Percentiles rank a stretch among this genome's conserved stretches.
These are phyloP conservation scores for Paracentrotus lividus DNA, from an alignment of 53 echinoderm and acorn worm genomes.

Conservation along the genomic window DNA sequence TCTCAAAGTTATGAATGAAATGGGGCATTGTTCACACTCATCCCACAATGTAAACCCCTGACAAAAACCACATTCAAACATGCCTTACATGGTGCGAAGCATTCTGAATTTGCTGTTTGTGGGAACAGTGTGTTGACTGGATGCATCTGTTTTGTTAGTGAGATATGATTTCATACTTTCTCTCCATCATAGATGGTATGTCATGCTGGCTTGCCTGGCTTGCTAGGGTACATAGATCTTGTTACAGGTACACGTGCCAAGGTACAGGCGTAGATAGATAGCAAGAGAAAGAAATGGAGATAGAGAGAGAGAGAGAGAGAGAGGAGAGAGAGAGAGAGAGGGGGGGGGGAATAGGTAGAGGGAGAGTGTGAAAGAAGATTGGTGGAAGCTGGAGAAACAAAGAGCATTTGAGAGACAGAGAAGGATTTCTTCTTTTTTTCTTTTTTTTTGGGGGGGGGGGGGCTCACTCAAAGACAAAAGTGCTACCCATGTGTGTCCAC, in stretches of 20 bases:
- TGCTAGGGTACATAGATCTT: slow-evolving; percentile 31
- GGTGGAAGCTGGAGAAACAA: background rate
- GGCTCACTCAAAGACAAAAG: no score
- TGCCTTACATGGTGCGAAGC: background rate
- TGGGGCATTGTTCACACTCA: background rate
- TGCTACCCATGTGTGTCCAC: no score
- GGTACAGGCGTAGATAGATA: background rate
- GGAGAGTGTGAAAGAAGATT: background rate
- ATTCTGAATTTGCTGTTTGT: background rate
- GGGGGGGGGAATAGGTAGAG: background rate
- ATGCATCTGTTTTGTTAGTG: slow-evolving; percentile 35
- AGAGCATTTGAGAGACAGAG: background rate
- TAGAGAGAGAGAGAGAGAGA: background rate
- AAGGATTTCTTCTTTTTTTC: no score
- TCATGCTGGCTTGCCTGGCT: slow-evolving; percentile 45
- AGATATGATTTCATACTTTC: slow-evolving; percentile 46
- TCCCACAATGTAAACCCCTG: background rate
- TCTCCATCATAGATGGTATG: slow-evolving; percentile 8
- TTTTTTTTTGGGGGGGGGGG: no score
- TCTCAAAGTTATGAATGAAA: slow-evolving; percentile 26
- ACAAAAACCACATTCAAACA: background rate
- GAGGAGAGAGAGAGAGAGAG: background rate
- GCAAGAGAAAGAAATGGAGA: background rate
- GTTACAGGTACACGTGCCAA: slow-evolving; percentile 13
- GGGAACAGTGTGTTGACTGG: slow-evolving; percentile 10